Percentiles rank a stretch among this genome's conserved stretches.
These are phyloP conservation scores for Mycetomoellerius zeteki DNA, from an alignment of 1,140 invertebrate genomes.

Conservation along the genomic window DNA sequence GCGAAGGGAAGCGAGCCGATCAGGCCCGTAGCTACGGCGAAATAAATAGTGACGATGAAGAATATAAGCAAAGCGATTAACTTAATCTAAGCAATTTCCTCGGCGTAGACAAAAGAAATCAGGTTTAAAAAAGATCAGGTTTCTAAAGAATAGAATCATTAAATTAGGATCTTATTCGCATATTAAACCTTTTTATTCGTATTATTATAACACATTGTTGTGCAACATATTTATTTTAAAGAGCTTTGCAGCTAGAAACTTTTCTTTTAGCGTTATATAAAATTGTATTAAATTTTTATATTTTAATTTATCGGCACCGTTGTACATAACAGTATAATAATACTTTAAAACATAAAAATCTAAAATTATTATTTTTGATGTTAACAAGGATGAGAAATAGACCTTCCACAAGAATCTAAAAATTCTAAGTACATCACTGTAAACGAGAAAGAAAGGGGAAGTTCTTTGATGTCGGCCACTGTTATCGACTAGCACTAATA, in stretches of 20 bases:
- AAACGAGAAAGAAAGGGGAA: neutral
- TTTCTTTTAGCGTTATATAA: neutral
- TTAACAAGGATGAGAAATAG: conserved; percentile 3
- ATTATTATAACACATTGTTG: neutral
- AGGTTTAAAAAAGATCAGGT: neutral
- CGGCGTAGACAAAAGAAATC: neutral
- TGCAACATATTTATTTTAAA: neutral
- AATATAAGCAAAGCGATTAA: neutral
- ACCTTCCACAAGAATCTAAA: neutral
- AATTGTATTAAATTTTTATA: conserved; percentile 3
- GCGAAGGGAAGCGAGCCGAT: conserved; percentile 19
- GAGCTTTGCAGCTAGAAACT: neutral
- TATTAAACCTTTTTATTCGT: neutral
- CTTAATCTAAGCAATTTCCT: neutral
- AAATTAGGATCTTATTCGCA: neutral
- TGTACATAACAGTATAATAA: neutral
- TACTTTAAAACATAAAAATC: neutral
- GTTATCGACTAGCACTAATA: conserved; percentile 14
- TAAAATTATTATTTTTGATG: neutral
- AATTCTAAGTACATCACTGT: conserved; percentile 11
- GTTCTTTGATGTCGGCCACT: conserved; percentile 52
- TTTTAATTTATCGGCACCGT: neutral
- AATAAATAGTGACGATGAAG: conserved; percentile 7
- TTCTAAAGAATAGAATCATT: neutral
- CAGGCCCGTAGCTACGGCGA: conserved; percentile 42